Conservation (phyloP, 2,113 vertebrate genomes). For the Diphyllodes magnificus region DNA sequence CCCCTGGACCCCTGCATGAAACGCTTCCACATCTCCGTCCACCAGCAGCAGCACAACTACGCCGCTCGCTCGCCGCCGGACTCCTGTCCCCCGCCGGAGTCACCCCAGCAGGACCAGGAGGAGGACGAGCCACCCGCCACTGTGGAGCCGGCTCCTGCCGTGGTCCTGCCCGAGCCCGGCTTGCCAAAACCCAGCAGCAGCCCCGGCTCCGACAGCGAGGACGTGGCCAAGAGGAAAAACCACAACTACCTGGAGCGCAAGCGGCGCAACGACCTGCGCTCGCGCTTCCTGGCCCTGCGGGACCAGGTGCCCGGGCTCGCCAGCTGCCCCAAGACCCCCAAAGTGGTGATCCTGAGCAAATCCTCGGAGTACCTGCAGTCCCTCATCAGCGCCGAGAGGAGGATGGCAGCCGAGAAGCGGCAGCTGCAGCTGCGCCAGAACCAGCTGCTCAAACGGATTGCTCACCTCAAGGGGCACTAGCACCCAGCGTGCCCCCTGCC, state of each 20-base stretch:
- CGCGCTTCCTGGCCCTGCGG: constrained; percentile 85
- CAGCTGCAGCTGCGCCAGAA: constrained; percentile 78
- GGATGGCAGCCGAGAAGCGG: constrained; percentile 82
- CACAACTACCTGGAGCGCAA: constrained; percentile 94
- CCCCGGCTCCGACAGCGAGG: constrained; percentile 84
- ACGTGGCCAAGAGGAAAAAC: constrained; percentile 87
- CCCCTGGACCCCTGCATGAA: constrained; percentile 88
- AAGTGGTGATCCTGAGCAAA: constrained; percentile 92
- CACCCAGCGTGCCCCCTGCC: not conserved
- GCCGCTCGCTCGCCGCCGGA: constrained; percentile 87
- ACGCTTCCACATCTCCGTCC: constrained; percentile 90
- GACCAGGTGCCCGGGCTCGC: constrained; percentile 87
- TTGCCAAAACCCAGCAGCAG: constrained; percentile 60
- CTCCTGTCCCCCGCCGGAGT: constrained; percentile 1
- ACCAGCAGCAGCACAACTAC: constrained; percentile 96
- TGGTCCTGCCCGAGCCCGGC: constrained; percentile 2
- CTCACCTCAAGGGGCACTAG: constrained; percentile 82
- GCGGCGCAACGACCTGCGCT: constrained; percentile 89
- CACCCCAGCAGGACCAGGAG: not conserved
- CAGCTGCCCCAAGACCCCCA: constrained; percentile 85
- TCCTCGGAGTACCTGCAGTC: constrained; percentile 85
- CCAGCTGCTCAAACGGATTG: constrained; percentile 83
- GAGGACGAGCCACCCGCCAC: not conserved
- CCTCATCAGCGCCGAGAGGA: constrained; percentile 77
- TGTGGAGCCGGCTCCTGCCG: not conserved